These are phyloP conservation scores for Hermatobates lingyangjiaoensis DNA, from an alignment of 1,140 invertebrate genomes.

Conservation along the genomic window DNA sequence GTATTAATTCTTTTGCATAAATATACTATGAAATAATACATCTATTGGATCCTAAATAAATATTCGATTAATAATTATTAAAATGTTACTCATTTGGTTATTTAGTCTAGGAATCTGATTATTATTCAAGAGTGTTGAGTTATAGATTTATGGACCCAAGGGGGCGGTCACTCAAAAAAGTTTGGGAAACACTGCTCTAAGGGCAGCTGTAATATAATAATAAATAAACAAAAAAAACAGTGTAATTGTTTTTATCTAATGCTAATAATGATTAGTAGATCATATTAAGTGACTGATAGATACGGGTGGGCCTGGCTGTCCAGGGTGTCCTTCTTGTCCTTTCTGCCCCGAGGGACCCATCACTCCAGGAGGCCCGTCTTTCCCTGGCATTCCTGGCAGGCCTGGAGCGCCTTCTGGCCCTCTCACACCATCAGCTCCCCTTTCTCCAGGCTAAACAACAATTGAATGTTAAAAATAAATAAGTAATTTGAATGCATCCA, in stretches of 20 bases:
- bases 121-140: background rate
- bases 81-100: no score
- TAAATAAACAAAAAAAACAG: background rate
- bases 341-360: constrained; percentile 24
- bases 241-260: background rate
- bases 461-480: background rate
- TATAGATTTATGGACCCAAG: background rate
- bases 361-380: constrained; percentile 26
- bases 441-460: constrained; percentile 27
- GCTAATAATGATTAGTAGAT: background rate
- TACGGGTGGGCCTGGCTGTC: constrained; percentile 32
- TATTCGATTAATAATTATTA: no score
- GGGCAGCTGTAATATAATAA: background rate
- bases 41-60: no score
- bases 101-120: background rate
- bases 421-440: constrained; percentile 29
- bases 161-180: background rate
- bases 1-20: no score
- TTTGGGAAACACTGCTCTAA: background rate
- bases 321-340: constrained; percentile 28
- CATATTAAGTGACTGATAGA: constrained; percentile 10
- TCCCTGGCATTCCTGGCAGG: constrained; percentile 25
- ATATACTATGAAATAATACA: no score
- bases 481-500: background rate
- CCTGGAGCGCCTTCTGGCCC: constrained; percentile 28